Base-by-base conservation (phyloP, 1,140 invertebrate species). In the Dinothrombium tinctorium region DNA sequence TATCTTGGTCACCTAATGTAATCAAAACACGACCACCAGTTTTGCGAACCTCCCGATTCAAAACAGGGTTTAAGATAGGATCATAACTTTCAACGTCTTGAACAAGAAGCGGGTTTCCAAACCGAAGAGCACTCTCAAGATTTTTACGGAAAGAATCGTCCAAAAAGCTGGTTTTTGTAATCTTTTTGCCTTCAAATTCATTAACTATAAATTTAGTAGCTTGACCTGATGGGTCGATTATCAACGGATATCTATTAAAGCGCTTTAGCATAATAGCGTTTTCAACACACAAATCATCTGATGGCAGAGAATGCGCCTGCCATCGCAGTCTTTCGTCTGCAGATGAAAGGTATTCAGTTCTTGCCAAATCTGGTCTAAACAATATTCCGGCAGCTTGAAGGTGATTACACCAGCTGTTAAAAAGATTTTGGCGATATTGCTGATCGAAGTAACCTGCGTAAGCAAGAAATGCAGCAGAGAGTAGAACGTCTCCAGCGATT, bases 391-490 rank as follows among this genome's bases (percentile, higher is more conserved):
- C 84, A 37, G 76, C 71, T 40, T 83, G 76, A 8, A 98, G 60
- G 64, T 95, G 86, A 35, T 75, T 70, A 43, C 77, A 81, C 92
- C 92, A 99, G 4, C 80, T 84, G 3, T 76, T 74, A 55, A 96
- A 96, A 9, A 99, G 61, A 56, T 79, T 90, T 59, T 90, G 79
- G 44, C 92, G 74, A 54, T 83, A 84, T 46, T 95, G 86, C 61
- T 99, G 94, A 65, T 99, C 94, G 59, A 95, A 99, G 64, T 99
- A 99, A 38, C 92, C 94, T 44, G 86, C 89, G 59, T 98, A 99
- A 2, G 90, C 79, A 47, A 98, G 69, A 62, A 92, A 98, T 37
- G 75, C 92, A 42, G 78, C 80, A 14, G 73, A 92, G 8, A 84
- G 65, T 6, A 94, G 60, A 32, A 92, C 87, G 60, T 99, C 94